Evolutionary conservation across 64 coral and sea anemone genomes (phyloP).

Genomic region (Trachythela sp.): DNA sequence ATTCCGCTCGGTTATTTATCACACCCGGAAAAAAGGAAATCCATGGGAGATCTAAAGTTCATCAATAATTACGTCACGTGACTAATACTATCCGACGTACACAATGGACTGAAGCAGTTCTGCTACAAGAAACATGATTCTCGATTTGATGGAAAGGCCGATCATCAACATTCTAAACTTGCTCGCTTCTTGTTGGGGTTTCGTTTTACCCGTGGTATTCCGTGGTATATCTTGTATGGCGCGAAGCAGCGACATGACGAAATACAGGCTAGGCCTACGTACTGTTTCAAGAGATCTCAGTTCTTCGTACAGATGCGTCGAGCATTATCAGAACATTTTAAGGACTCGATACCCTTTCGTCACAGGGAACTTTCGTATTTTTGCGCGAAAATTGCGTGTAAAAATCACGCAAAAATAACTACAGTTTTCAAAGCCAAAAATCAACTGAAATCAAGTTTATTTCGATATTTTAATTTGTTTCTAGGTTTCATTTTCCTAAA

Average conservation of each 20-base stretch:
- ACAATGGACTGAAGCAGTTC: not conserved
- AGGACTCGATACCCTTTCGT: no score
- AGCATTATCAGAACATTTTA: conserved; percentile 74
- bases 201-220: conserved; percentile 53
- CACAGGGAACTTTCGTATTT: no score
- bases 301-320: conserved; percentile 66
- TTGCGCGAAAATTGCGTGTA: no score
- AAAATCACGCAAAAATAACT: no score
- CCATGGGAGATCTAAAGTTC: no score
- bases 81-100: not conserved
- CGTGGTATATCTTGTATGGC: conserved; percentile 85
- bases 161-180: conserved; percentile 7
- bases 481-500: no score
- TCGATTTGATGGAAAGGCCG: not conserved
- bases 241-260: conserved; percentile 49
- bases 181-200: not conserved
- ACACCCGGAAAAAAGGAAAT: no score
- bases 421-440: no score
- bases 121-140: not conserved
- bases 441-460: no score
- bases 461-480: no score
- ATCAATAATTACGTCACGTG: not conserved
- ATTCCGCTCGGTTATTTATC: no score
- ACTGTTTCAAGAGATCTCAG: conserved; percentile 67
- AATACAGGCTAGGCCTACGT: conserved; percentile 61